Percentiles rank a stretch among this genome's conserved stretches.
phyloP scores from a whole-genome alignment of 2,888 invertebrate species.

The Gymnocheta viridis region DNA sequence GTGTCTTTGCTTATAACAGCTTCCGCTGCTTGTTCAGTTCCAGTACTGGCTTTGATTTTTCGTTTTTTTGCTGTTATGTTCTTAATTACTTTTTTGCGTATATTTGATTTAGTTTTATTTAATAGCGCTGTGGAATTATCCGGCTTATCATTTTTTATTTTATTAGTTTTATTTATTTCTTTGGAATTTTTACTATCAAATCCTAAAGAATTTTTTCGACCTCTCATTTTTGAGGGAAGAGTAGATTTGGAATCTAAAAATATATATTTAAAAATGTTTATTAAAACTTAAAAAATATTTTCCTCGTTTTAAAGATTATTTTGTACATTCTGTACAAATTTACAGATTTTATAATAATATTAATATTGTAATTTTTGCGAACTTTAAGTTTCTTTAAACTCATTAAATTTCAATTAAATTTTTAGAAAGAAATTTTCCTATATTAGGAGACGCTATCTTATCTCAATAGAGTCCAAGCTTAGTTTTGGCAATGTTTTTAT shows the following conservation, averaged over 20 bases:
- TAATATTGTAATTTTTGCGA: too few relatives aligned
- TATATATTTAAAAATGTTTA: not conserved
- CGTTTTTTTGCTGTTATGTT: not conserved
- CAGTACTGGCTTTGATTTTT: not conserved
- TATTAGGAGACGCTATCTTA: too few relatives aligned
- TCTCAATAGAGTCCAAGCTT: too few relatives aligned
- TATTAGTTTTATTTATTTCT: not conserved
- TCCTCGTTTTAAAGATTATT: too few relatives aligned
- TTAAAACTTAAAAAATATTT: not conserved
- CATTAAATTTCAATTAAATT: too few relatives aligned
- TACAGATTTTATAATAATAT: too few relatives aligned
- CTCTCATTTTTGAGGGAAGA: conserved; percentile 1
- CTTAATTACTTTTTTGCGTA: conserved; percentile 14
- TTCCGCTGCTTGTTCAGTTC: not conserved
- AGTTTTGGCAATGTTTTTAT: too few relatives aligned
- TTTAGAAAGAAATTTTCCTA: too few relatives aligned
- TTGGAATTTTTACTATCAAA: not conserved
- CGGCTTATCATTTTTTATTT: not conserved
- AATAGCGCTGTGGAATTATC: not conserved
- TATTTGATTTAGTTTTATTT: conserved; percentile 31
- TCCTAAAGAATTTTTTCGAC: conserved; percentile 15
- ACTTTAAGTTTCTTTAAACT: too few relatives aligned
- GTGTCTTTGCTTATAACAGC: not conserved
- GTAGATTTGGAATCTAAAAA: not conserved
- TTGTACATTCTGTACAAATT: too few relatives aligned